Base-by-base conservation (phyloP, 2,113 vertebrate species). In the Ciconia stormi region DNA sequence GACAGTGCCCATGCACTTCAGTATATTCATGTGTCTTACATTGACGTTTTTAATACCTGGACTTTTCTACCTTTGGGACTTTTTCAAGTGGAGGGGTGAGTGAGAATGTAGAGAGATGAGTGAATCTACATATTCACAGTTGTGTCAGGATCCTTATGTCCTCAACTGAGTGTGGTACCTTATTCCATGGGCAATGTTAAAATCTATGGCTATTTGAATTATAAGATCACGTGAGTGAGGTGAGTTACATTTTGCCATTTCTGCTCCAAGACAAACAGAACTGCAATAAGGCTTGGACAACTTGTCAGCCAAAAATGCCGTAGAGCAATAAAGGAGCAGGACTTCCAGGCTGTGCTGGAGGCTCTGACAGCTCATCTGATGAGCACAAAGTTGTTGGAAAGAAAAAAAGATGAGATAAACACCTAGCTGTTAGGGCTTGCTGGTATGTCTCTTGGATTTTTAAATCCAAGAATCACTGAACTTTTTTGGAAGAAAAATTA, bases 251-350 rank as follows among this genome's bases (percentile, higher is more conserved):
- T 89, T 74, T 91, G 47, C 66, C 9, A 25, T 73, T 92, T 83
- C 90, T 95, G 29, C 59, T 90, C 29, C 85, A 86, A 93, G 85
- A 72, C 47, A 90, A 95, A 66, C 16, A 92, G 82, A 58, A 55
- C 32, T 79, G 61, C 65, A 91, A 16, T 46, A 71, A 66, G 25
- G 16, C 67, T 84, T 87, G 70, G 67, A 44, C 55, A 87, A 63
- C 25, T 61, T 65, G 34, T 44, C 73, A 65, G n/a, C 67, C 69
- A 66, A 76, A 93, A 88, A 18, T 27, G 29, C 65, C 47, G 38
- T 59, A 62, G 27, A 67, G 52, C 40, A 66, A 62, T 58, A 82
- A 94, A 70, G 22, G 6, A 88, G 47, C 34, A 73, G 85, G 82
- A 82, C 61, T 92, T 50, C 38, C 32, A 66, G 85, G 50, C 71